Conservation (phyloP, 2,888 invertebrate genomes). For the Allygus modestus region DNA sequence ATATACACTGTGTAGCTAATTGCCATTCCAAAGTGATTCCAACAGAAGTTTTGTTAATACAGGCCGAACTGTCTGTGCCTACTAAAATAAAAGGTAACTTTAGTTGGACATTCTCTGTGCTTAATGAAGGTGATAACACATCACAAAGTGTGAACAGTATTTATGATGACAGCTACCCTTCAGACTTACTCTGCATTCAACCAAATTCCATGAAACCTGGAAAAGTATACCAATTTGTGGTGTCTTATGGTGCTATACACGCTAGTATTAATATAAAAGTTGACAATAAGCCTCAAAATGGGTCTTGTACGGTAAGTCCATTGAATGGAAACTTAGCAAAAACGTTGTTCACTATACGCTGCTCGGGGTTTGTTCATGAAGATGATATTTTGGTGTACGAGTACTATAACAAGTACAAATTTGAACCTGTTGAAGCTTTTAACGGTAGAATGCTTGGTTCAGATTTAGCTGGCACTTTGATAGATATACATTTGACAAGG, state of each 20-base stretch:
- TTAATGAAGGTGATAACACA: neutral
- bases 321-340: neutral
- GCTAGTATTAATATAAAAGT: neutral
- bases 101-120: neutral
- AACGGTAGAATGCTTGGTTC: neutral
- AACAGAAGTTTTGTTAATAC: neutral
- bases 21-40: neutral
- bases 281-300: neutral
- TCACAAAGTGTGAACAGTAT: neutral
- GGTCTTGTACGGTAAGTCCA: neutral
- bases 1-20: neutral
- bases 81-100: neutral
- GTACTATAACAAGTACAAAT: slow-evolving; percentile 10
- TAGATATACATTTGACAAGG: neutral
- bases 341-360: neutral
- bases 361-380: neutral
- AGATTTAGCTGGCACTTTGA: neutral
- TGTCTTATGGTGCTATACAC: neutral
- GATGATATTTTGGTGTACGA: neutral
- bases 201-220: neutral
- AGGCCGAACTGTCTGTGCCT: neutral
- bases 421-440: neutral
- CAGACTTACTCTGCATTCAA: neutral
- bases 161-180: slow-evolving; percentile 5
- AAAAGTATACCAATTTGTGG: neutral